Evolutionary conservation across 2,888 invertebrate genomes (phyloP), one percentile per base, ranked within the genome.

Genomic region (Phymatocera aterrima): DNA sequence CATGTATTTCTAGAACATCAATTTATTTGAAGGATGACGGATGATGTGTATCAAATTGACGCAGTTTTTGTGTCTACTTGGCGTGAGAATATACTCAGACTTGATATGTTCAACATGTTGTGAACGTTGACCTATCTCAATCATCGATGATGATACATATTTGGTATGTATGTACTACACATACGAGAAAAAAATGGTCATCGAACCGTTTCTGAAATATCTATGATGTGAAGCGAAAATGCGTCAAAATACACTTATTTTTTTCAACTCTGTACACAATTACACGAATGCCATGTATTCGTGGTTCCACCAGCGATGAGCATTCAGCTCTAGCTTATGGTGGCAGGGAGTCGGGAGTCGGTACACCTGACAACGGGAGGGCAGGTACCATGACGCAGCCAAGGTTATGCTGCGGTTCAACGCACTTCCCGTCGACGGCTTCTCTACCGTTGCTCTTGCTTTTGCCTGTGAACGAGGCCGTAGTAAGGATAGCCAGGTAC

Each of bases 381-480:
- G 85, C 88, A 86, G 83, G 82, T 83, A 86, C 86, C 88, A 87
- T 89, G 88, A 89, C 89, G 89, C 83, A 83, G 85, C 82, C 88
- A 89, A 89, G 89, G 88, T 87, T 88, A 85, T 83, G 83, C 84
- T 80, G 84, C 82, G 88, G 89, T 88, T 89, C 89, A 89, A 89
- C 87, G 89, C 87, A 87, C 89, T 85, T 86, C 83, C 83, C 83
- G 85, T 83, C 85, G 84, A 85, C 84, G 81, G 82, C 83, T 83
- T 83, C 84, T 81, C 80, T 81, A 60, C 60, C 72, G 75, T 18
- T 51, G 72, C 72, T 51, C 51, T 51, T 72, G 34, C 51, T 51
- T 72, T 51, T 72, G 43, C 51, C 51, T 72, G 72, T 51, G 51
- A 72, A 72, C 72, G 72, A 72, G 68, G 72, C 72, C 68, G 68